Evolutionary conservation across 2,888 invertebrate genomes (phyloP).

Genomic region (Megamerina dolium): DNA sequence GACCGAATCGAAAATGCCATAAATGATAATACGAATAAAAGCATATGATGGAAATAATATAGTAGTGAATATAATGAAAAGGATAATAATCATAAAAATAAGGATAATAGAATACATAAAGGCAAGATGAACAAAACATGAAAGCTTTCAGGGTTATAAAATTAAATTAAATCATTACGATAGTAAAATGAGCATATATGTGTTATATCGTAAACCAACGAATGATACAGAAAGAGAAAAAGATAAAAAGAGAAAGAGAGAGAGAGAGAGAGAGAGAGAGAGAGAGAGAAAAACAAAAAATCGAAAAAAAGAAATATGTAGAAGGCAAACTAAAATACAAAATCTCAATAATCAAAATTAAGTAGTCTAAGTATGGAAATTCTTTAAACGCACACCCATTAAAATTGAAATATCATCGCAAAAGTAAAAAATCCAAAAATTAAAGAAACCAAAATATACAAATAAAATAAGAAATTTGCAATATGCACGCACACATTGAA

Average conservation of each 20-base stretch:
- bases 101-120: too few species aligned
- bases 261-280: constrained; percentile 4
- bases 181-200: too few species aligned
- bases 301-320: constrained; percentile 2
- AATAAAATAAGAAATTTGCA: not conserved
- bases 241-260: constrained; percentile 4
- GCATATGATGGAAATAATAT: too few species aligned
- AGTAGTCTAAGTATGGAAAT: not conserved
- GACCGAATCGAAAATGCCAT: too few species aligned
- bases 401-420: constrained; percentile 15
- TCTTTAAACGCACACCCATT: constrained; percentile 6
- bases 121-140: too few species aligned
- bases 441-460: not conserved
- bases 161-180: too few species aligned
- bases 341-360: not conserved
- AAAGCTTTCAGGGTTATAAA: too few species aligned
- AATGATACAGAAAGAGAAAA: not conserved
- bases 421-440: constrained; percentile 20
- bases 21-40: too few species aligned
- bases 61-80: too few species aligned
- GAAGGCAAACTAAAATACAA: not conserved
- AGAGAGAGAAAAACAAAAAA: not conserved
- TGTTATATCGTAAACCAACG: too few species aligned
- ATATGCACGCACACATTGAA: constrained; percentile 26
- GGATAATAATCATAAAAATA: too few species aligned